Base-by-base conservation (phyloP, 2,888 invertebrate genomes). In the Nyleta sp. region DNA sequence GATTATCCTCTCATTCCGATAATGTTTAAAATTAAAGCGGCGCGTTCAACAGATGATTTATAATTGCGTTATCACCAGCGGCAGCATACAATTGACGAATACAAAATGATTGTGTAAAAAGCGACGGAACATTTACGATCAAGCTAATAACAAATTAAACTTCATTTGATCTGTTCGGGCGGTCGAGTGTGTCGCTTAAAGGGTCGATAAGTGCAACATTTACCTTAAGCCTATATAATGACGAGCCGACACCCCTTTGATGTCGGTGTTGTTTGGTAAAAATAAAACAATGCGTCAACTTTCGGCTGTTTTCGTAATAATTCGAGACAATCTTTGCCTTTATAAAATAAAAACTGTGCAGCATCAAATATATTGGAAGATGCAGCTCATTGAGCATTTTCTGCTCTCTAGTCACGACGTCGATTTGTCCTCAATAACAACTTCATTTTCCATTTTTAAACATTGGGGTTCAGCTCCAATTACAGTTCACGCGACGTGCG, bases 371-470 rank as follows among this genome's bases (percentile, higher is more conserved):
- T 38, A 59, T 42, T 50, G 57, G 57, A 72, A 64, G 72, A 64
- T 55, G 48, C 65, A 59, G 59, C 50, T 74, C 73, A 74, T 74
- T 65, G 73, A 74, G 52, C 74, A 74, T 60, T 67, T 67, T 67
- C 60, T 67, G 42, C 60, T 65, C 38, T 65, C 64, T 64, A 64
- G 57, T 17, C 57, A 40, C 40, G 40, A 57, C 48, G 60, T 46
- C 52, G 60, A 67, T 67, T 67, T 74, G 60, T 74, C 74, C 74
- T 74, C 74, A 74, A 74, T 67, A 74, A 52, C 60, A 59, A 74
- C 67, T 74, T 74, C 40, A 67, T 65, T 67, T 68, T 75, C 74
- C 74, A 75, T 75, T 75, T 75, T 75, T 68, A 75, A 75, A 68
- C 62, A 75, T 68, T 28, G 65, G 44, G 52, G 35, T 52, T 64